Evolutionary conservation across 1,140 invertebrate species (phyloP).

Genomic region (Helicoverpa armigera): DNA sequence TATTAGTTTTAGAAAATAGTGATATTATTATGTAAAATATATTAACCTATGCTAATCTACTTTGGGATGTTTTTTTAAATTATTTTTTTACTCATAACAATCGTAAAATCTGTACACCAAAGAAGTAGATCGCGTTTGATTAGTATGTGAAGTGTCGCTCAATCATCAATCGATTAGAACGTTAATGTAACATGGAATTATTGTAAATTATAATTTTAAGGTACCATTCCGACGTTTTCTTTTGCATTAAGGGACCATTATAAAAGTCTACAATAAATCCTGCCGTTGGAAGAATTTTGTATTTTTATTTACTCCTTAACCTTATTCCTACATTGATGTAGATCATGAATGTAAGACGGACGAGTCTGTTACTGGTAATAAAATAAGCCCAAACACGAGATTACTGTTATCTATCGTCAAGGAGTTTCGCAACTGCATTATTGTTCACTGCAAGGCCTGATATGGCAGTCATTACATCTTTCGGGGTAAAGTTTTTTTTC

Average conservation of each 20-base stretch:
- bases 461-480: too few relatives aligned
- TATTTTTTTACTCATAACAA: conserved; percentile 16
- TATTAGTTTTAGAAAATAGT: conserved; percentile 40
- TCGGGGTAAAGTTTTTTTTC: too few relatives aligned
- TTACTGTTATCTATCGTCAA: too few relatives aligned
- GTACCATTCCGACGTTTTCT: conserved; percentile 47
- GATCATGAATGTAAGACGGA: too few relatives aligned
- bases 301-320: conserved; percentile 48
- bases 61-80: conserved; percentile 31
- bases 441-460: too few relatives aligned
- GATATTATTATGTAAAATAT: conserved; percentile 46
- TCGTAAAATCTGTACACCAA: conserved; percentile 41
- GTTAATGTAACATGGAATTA: conserved; percentile 31
- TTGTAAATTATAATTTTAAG: conserved; percentile 46
- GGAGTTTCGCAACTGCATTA: too few relatives aligned
- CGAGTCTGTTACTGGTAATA: too few relatives aligned
- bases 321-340: neutral
- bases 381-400: too few relatives aligned
- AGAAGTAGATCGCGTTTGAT: conserved; percentile 19
- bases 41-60: conserved; percentile 36
- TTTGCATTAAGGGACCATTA: conserved; percentile 59
- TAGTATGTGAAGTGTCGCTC: conserved; percentile 18
- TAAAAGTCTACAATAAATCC: conserved; percentile 64
- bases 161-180: conserved; percentile 17
- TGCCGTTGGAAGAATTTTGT: conserved; percentile 57